Evolutionary conservation across 2,888 invertebrate genomes (phyloP).

Genomic region (Acanthosoma haemorrhoidale): DNA sequence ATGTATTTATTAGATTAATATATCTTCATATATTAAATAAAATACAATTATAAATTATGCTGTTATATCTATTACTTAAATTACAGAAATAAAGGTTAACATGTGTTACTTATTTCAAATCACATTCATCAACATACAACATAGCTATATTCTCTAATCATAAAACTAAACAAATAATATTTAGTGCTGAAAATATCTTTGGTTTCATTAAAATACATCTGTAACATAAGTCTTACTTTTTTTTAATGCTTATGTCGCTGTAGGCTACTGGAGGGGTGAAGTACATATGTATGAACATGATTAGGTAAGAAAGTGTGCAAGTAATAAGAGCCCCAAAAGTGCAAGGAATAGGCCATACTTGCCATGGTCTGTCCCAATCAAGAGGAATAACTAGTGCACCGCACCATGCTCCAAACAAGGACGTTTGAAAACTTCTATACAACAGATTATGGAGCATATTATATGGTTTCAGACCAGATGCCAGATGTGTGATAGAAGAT

Average conservation of each 20-base stretch:
- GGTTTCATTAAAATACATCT: not conserved
- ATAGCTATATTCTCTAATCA: too few relatives aligned
- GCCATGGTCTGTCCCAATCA: slow-evolving; percentile 89
- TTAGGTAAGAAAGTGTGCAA: slow-evolving; percentile 53
- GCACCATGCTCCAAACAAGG: slow-evolving; percentile 73
- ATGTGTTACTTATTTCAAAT: too few relatives aligned
- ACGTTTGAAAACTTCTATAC: slow-evolving; percentile 51
- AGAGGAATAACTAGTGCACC: slow-evolving; percentile 80
- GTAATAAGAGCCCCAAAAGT: slow-evolving; percentile 62
- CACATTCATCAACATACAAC: too few relatives aligned
- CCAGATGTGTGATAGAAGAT: slow-evolving; percentile 44
- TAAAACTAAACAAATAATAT: too few relatives aligned
- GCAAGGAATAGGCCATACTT: slow-evolving; percentile 71
- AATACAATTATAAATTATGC: too few relatives aligned
- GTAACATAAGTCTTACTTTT: not conserved
- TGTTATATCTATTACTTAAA: too few relatives aligned
- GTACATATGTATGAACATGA: slow-evolving; percentile 29
- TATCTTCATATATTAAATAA: too few relatives aligned
- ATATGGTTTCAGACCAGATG: slow-evolving; percentile 50
- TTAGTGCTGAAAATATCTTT: not conserved
- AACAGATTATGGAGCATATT: slow-evolving; percentile 40
- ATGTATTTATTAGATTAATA: too few relatives aligned
- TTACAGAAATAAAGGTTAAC: too few relatives aligned
- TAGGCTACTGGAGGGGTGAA: slow-evolving; percentile 9
- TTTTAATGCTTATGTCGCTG: not conserved